Percentiles rank a stretch among this genome's conserved stretches.
Conservation (phyloP, 2,888 invertebrate genomes). For the Dioctria rufipes region DNA sequence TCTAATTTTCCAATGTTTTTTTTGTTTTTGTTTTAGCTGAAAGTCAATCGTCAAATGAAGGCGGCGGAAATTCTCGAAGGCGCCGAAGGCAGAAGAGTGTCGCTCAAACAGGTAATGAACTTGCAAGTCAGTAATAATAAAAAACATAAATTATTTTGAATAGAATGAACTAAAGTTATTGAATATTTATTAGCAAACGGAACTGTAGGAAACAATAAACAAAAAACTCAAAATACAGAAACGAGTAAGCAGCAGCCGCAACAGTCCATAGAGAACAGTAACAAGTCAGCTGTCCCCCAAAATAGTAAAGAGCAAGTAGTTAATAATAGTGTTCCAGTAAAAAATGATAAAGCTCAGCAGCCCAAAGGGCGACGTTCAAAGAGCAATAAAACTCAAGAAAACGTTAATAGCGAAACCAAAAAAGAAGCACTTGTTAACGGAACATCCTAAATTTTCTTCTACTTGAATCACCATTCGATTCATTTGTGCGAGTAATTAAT, state of each 20-base stretch:
- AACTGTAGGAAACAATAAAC: conserved; percentile 68
- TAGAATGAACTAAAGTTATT: conserved; percentile 59
- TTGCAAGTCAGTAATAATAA: not conserved
- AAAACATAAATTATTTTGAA: not conserved
- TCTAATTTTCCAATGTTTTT: not conserved
- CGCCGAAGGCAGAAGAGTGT: conserved; percentile 70
- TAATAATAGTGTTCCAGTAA: conserved; percentile 62
- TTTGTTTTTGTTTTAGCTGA: conserved; percentile 65
- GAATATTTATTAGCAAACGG: conserved; percentile 66
- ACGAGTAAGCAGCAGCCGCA: conserved; percentile 56
- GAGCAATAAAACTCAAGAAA: conserved; percentile 58
- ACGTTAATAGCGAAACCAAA: conserved; percentile 65
- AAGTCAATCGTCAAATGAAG: conserved; percentile 71
- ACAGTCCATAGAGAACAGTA: conserved; percentile 42
- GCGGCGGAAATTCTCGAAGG: conserved; percentile 66
- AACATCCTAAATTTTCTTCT: conserved; percentile 67
- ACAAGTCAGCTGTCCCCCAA: conserved; percentile 28
- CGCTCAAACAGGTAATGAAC: conserved; percentile 65
- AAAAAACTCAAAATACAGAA: conserved; percentile 67
- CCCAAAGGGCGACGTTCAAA: conserved; percentile 56
- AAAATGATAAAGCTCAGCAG: conserved; percentile 62
- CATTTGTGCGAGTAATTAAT: conserved; percentile 31
- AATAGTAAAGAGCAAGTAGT: conserved; percentile 58
- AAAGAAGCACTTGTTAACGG: conserved; percentile 70
- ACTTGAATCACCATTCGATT: conserved; percentile 15